Evolutionary conservation across 1,140 invertebrate genomes (phyloP).

Genomic region (Drosophila erecta): DNA sequence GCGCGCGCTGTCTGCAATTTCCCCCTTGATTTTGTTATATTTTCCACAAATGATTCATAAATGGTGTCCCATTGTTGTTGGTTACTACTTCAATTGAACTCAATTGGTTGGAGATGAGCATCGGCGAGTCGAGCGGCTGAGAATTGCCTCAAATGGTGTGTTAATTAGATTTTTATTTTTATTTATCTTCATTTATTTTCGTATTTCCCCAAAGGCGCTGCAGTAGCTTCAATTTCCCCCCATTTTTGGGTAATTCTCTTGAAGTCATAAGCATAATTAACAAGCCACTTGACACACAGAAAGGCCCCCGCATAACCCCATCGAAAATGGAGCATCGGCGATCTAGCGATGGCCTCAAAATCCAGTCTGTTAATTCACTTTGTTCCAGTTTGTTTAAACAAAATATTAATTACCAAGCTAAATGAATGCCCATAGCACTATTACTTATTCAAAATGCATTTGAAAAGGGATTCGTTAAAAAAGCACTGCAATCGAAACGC

Average conservation of each 20-base stretch:
- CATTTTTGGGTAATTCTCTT: constrained; percentile 52
- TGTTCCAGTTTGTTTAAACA: neutral
- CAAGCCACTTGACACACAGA: constrained; percentile 73
- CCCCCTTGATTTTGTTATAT: constrained; percentile 5
- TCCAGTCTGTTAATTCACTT: neutral
- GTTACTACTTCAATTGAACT: constrained; percentile 67
- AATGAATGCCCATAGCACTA: too few relatives aligned
- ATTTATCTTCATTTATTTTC: neutral
- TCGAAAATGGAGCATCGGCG: neutral
- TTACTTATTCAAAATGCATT: too few relatives aligned
- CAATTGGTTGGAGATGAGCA: constrained; percentile 50
- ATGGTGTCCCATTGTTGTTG: constrained; percentile 46
- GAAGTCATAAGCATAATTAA: constrained; percentile 69
- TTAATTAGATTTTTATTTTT: constrained; percentile 65
- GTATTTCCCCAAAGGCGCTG: neutral
- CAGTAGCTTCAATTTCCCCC: constrained; percentile 37
- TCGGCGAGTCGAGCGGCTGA: constrained; percentile 20
- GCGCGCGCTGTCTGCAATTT: constrained; percentile 15
- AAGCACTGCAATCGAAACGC: too few relatives aligned
- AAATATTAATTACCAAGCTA: neutral
- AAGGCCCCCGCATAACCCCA: constrained; percentile 15
- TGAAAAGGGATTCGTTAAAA: too few relatives aligned
- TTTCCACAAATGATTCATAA: constrained; percentile 37
- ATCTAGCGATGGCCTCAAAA: constrained; percentile 3
- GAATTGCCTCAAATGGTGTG: constrained; percentile 50